Evolutionary conservation across 2,888 invertebrate genomes (phyloP).

Genomic region (Diachrysia chrysitis): DNA sequence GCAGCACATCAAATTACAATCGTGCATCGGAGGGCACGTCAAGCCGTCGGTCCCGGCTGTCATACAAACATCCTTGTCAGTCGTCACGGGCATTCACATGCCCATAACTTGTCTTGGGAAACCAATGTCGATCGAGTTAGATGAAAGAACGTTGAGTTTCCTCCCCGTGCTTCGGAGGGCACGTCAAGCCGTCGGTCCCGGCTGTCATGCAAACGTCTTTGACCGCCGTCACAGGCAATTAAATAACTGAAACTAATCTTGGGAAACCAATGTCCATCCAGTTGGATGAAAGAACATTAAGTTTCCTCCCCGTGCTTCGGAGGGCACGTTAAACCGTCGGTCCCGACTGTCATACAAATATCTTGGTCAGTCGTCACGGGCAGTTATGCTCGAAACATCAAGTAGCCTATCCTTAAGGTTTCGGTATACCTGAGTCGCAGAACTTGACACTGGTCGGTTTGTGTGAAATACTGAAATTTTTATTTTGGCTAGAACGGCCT

Average conservation of each 20-base stretch:
- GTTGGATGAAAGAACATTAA: neutral
- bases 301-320: neutral
- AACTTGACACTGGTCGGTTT: slow-evolving; percentile 7
- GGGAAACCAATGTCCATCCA: neutral
- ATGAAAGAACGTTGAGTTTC: too few relatives aligned
- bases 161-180: neutral
- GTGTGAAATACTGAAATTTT: neutral
- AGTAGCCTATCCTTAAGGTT: neutral
- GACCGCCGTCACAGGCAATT: neutral
- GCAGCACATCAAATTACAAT: too few relatives aligned
- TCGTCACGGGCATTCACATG: too few relatives aligned
- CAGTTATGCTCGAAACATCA: neutral
- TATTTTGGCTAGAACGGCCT: neutral
- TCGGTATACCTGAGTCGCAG: slow-evolving; percentile 4
- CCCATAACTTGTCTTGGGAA: too few relatives aligned
- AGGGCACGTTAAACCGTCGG: slow-evolving; percentile 1
- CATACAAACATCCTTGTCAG: slow-evolving; percentile 6
- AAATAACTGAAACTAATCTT: neutral
- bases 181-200: neutral
- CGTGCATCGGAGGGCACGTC: slow-evolving; percentile 8
- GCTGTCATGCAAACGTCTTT: neutral
- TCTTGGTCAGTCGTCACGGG: neutral
- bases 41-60: slow-evolving; percentile 31
- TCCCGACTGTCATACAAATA: neutral
- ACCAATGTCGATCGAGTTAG: too few relatives aligned